Percentiles rank a stretch among this genome's conserved stretches.
Conservation (phyloP, 1,140 invertebrate genomes). For the Conus betulinus region DNA sequence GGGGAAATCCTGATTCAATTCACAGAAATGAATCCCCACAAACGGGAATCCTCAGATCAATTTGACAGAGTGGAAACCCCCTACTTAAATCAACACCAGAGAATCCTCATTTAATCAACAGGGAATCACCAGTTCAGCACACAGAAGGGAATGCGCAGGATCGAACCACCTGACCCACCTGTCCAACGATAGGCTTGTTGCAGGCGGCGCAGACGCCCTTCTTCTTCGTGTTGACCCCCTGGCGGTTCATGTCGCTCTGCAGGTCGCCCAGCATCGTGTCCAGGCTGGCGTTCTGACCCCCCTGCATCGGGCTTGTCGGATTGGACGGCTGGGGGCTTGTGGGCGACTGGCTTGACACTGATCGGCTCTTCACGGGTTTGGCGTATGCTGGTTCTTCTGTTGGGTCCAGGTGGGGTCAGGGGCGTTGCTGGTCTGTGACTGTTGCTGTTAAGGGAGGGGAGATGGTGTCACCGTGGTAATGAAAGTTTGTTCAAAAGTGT, state of each 20-base stretch:
- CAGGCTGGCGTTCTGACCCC: slow-evolving; percentile 80
- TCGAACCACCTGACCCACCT: slow-evolving; percentile 79
- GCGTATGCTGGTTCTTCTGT: slow-evolving; percentile 81
- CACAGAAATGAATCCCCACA: too few relatives aligned
- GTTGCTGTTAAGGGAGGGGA: not conserved
- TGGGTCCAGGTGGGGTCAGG: slow-evolving; percentile 1
- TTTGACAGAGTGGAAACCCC: not conserved
- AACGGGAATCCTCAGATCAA: too few relatives aligned
- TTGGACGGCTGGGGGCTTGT: slow-evolving; percentile 34
- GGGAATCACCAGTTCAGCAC: too few relatives aligned
- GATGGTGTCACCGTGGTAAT: too few relatives aligned
- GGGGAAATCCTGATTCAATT: too few relatives aligned
- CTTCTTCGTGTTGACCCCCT: slow-evolving; percentile 97
- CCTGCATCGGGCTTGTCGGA: slow-evolving; percentile 22
- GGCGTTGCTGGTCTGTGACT: slow-evolving; percentile 8
- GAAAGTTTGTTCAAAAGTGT: too few relatives aligned
- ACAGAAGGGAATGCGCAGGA: not conserved
- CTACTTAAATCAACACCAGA: not conserved
- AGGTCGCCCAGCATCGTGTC: slow-evolving; percentile 96
- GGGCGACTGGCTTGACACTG: slow-evolving; percentile 32
- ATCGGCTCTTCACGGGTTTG: slow-evolving; percentile 67
- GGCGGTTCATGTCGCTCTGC: slow-evolving; percentile 84
- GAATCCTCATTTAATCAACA: too few relatives aligned
- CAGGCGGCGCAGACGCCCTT: slow-evolving; percentile 99
- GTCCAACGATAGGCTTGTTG: slow-evolving; percentile 98